Evolutionary conservation across 2,888 invertebrate genomes (phyloP).

Genomic region (Volucella zonaria): DNA sequence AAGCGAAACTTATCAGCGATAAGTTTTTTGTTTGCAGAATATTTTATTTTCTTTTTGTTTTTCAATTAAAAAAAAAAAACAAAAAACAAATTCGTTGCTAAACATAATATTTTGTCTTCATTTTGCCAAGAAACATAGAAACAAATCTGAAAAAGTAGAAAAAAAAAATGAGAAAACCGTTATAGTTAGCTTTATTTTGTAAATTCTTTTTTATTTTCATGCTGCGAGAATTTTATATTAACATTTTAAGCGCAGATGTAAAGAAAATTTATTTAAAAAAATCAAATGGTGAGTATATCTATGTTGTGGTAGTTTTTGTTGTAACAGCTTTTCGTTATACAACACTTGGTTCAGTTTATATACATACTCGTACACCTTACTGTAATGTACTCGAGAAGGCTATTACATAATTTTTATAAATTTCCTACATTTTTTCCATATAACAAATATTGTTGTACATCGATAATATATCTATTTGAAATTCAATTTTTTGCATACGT

Average conservation of each 20-base stretch:
- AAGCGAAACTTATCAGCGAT: background rate
- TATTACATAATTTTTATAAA: no score
- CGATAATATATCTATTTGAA: no score
- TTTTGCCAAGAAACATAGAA: conserved; percentile 40
- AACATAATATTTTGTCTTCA: conserved; percentile 4
- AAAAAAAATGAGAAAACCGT: conserved; percentile 28
- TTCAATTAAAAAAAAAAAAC: background rate
- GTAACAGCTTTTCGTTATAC: conserved; percentile 18
- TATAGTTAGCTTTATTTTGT: conserved; percentile 67
- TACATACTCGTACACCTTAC: no score
- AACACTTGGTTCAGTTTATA: conserved; percentile 4
- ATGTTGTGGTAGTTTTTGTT: conserved; percentile 68
- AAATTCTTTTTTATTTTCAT: conserved; percentile 74
- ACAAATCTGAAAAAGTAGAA: conserved; percentile 23
- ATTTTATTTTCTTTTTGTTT: conserved; percentile 3
- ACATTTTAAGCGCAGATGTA: conserved; percentile 70
- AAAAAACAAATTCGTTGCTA: conserved; percentile 19
- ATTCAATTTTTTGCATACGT: no score
- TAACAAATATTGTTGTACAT: no score
- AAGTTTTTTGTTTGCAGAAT: background rate
- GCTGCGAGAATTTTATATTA: conserved; percentile 76
- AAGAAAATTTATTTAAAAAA: conserved; percentile 53
- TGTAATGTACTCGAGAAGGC: no score
- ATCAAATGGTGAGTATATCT: conserved; percentile 67
- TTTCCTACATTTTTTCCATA: no score